phyloP scores from a whole-genome alignment of 2,888 invertebrate genomes.

The Teinopalpus imperialis region DNA sequence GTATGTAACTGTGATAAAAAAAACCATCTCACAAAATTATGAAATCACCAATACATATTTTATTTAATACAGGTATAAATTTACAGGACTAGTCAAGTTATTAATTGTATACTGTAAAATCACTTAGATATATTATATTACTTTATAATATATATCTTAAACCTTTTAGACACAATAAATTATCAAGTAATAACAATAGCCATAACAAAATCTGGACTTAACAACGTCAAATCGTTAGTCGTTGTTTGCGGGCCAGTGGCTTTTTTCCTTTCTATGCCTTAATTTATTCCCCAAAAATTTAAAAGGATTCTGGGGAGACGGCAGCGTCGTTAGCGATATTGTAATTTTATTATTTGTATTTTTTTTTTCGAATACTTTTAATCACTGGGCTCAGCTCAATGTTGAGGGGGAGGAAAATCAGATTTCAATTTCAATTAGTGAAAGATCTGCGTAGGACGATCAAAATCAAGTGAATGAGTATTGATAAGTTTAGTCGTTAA shows the following conservation, averaged over 20 bases:
- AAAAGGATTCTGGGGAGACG: conserved; percentile 78
- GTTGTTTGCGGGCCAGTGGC: conserved; percentile 59
- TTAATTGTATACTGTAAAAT: too few species aligned
- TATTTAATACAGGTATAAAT: too few species aligned
- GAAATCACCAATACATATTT: too few species aligned
- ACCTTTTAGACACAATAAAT: conserved; percentile 18
- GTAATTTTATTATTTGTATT: conserved; percentile 83
- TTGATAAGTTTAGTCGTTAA: conserved; percentile 75
- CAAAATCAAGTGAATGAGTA: conserved; percentile 70
- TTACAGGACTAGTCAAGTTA: too few species aligned
- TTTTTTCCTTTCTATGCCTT: conserved; percentile 64
- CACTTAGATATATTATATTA: conserved; percentile 10
- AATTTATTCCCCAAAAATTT: conserved; percentile 79
- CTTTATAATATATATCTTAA: conserved; percentile 6
- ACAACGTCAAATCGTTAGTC: conserved; percentile 65
- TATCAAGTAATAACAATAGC: conserved; percentile 41
- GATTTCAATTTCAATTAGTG: conserved; percentile 82
- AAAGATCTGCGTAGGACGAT: conserved; percentile 71
- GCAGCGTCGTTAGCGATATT: conserved; percentile 80
- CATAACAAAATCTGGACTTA: conserved; percentile 46
- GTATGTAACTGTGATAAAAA: conserved; percentile 50
- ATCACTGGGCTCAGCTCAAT: conserved; percentile 66
- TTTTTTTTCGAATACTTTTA: conserved; percentile 80
- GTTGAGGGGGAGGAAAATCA: conserved; percentile 70
- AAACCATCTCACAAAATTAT: conserved; percentile 34